Conservation (phyloP, 2,888 invertebrate species). For the Isoperla grammatica region DNA sequence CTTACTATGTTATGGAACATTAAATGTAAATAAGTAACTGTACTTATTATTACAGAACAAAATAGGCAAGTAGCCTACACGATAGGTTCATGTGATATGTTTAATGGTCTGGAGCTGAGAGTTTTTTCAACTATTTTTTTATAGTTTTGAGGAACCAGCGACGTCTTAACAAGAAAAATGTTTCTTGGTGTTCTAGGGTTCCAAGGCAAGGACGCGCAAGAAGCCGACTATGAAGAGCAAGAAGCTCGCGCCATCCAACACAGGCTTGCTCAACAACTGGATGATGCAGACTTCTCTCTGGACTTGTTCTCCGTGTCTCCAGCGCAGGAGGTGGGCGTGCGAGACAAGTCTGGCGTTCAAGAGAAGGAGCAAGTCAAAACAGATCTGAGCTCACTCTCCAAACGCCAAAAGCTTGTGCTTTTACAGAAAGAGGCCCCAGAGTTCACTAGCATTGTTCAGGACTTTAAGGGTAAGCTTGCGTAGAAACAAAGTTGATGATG, state of each 20-base stretch:
- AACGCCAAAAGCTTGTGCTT: conserved; percentile 68
- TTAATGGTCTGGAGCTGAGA: too few species aligned
- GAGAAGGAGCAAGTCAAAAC: conserved; percentile 60
- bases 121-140: too few species aligned
- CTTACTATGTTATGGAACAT: too few species aligned
- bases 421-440: conserved; percentile 85
- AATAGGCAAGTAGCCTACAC: too few species aligned
- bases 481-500: neutral
- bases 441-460: conserved; percentile 68
- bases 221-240: conserved; percentile 74
- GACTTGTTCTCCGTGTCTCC: conserved; percentile 46
- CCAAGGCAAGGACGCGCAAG: conserved; percentile 57
- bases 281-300: conserved; percentile 68
- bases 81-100: too few species aligned
- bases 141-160: too few species aligned
- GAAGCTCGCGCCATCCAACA: conserved; percentile 78
- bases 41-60: too few species aligned
- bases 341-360: conserved; percentile 39
- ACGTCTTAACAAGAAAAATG: too few species aligned
- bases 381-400: conserved; percentile 69
- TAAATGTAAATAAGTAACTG: too few species aligned
- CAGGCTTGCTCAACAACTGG: conserved; percentile 67
- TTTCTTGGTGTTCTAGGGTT: conserved; percentile 33
- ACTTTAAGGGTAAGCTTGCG: conserved; percentile 62
- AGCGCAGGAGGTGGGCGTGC: conserved; percentile 38